Base-by-base conservation (phyloP, 2,113 vertebrate genomes). In the Epinephelus moara region DNA sequence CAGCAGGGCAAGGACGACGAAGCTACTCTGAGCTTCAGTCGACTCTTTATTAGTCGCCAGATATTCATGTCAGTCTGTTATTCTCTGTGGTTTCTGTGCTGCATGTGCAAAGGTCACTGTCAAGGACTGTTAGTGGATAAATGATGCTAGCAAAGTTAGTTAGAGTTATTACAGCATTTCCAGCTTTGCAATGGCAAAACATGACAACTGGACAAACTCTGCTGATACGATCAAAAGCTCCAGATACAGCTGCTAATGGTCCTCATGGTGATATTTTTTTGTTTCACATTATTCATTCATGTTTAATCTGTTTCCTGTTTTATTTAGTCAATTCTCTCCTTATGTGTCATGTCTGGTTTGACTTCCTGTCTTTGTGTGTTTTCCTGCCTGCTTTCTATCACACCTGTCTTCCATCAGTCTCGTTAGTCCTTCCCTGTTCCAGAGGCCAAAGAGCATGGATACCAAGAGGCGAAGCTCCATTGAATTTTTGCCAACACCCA, bases 121-220 rank as follows among this genome's bases (percentile, higher is more conserved):
- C 56, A 69, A 69, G 61, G 57, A 53, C 61, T 72, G 47, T 49
- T 49, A 63, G 30, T 18, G 68, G 59, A 68, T 50, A 76, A 47
- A 47, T 63, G 47, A 60, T 56, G 42, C 37, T 14, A 37, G 27
- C 27, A 37, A 59, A 57, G 67, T 40, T 47, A 50, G 30, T 30
- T 30, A 4, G 30, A 30, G 30, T 30, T 30, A 30, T 30, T 30
- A 30, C 30, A 30, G 30, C 30, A 30, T 30, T 30, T 30, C 30
- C 57, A 64, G 14, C 66, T 63, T 3, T 23, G 33, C 5, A 14
- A 52, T 8, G 37, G 21, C 40, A 52, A 56, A 72, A 45, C 30
- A 23, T 0, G 17, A 59, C 27, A 49, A 3, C 12, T 9, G 25
- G 71, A 25, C 11, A 23, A 62, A 56, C 11, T 19, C 30, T 37